phyloP scores from a whole-genome alignment of 2,888 invertebrate species.

The Germaria angustata region DNA sequence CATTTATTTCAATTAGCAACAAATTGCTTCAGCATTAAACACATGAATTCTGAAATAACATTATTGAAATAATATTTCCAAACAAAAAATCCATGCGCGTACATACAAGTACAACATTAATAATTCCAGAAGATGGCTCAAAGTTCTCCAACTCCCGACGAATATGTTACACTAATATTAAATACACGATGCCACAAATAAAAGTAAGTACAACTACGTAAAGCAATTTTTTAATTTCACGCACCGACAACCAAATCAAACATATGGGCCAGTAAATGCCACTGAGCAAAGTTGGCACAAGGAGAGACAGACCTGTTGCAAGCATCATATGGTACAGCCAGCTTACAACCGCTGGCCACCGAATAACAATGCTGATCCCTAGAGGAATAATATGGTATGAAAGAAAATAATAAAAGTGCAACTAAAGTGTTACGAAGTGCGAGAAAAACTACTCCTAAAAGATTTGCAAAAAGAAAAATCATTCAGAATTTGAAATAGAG shows the following conservation, averaged over 20 bases:
- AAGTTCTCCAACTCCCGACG: not conserved
- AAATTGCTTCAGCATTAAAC: not conserved
- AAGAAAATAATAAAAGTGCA: conserved; percentile 10
- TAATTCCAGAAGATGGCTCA: not conserved
- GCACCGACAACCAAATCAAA: conserved; percentile 74
- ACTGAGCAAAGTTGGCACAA: conserved; percentile 31
- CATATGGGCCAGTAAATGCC: conserved; percentile 68
- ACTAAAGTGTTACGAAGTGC: conserved; percentile 5
- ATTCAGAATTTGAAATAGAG: conserved; percentile 29
- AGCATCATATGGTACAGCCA: not conserved
- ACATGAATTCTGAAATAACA: not conserved
- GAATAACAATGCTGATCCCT: conserved; percentile 51
- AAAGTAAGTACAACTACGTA: conserved; percentile 10
- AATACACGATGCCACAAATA: conserved; percentile 23
- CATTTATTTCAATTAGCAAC: too few species aligned
- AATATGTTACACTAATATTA: not conserved
- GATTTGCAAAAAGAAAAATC: not conserved
- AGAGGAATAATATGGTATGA: conserved; percentile 43
- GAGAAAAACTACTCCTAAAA: conserved; percentile 3
- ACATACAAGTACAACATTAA: not conserved
- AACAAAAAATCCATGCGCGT: not conserved
- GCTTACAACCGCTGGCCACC: conserved; percentile 17
- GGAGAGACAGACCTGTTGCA: conserved; percentile 19
- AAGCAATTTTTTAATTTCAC: conserved; percentile 77
- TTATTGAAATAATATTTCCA: conserved; percentile 3